Conservation (phyloP, 2,888 invertebrate species). For the Catocala sponsa region DNA sequence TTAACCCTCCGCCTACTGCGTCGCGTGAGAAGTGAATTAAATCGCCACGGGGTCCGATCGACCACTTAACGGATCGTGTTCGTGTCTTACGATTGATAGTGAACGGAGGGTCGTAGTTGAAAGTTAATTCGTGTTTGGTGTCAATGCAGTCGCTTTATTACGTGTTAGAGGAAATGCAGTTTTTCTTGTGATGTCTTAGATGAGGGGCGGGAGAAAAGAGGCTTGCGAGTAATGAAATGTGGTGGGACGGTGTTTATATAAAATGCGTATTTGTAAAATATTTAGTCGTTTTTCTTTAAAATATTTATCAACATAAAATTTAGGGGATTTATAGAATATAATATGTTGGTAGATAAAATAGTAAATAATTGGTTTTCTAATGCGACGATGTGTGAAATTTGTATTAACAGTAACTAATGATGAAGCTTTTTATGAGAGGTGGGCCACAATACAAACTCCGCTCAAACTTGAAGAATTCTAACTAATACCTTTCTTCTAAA, state of each 20-base stretch:
- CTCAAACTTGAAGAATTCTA: too few species aligned
- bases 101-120: slow-evolving; percentile 73
- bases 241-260: background rate
- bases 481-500: too few species aligned
- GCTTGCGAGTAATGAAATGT: slow-evolving; percentile 5
- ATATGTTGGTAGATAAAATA: too few species aligned
- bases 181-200: slow-evolving; percentile 63
- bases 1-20: slow-evolving; percentile 74
- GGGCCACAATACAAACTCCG: too few species aligned
- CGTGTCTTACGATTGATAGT: slow-evolving; percentile 83
- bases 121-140: slow-evolving; percentile 86
- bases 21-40: slow-evolving; percentile 86
- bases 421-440: too few species aligned
- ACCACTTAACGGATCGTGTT: slow-evolving; percentile 82
- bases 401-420: too few species aligned
- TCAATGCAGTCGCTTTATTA: slow-evolving; percentile 80
- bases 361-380: too few species aligned
- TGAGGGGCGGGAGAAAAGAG: slow-evolving; percentile 33
- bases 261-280: background rate
- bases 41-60: slow-evolving; percentile 76
- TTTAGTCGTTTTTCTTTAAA: too few species aligned
- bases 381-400: too few species aligned
- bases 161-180: slow-evolving; percentile 76
- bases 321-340: too few species aligned
- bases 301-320: too few species aligned